Conservation (phyloP, 2,888 invertebrate genomes). For the Rhaphigaster nebulosa region DNA sequence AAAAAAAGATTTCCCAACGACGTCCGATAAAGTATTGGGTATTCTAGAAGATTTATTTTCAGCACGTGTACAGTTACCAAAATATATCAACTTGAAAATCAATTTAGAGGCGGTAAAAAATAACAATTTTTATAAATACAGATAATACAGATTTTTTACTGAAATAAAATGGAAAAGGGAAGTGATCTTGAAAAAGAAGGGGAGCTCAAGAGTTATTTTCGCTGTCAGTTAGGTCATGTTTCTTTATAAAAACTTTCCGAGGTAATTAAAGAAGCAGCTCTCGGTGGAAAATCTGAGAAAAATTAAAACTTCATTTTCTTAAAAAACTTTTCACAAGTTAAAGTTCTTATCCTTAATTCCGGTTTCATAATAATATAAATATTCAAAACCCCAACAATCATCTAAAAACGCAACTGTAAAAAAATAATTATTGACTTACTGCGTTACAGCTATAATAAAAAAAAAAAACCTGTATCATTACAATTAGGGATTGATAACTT, state of each 20-base stretch:
- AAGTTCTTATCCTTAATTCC: neutral
- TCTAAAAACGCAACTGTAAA: too few species aligned
- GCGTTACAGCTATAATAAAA: too few species aligned
- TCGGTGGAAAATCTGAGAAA: neutral
- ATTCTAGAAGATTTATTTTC: too few species aligned
- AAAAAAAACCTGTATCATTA: too few species aligned
- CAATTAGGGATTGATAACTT: too few species aligned
- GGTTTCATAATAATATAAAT: neutral
- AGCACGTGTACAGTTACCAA: neutral
- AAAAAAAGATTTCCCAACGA: too few species aligned
- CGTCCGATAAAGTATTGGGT: too few species aligned
- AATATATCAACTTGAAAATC: neutral
- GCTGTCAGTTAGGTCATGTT: conserved; percentile 12
- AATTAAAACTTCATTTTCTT: conserved; percentile 28
- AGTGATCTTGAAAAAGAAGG: neutral
- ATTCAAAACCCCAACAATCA: neutral
- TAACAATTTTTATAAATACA: neutral
- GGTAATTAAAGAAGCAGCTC: conserved; percentile 29
- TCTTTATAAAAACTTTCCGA: neutral
- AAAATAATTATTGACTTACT: too few species aligned
- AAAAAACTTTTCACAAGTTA: neutral
- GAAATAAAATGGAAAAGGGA: neutral
- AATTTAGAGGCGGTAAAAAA: neutral
- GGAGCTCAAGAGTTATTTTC: neutral
- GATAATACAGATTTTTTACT: neutral